Evolutionary conservation across 2,113 vertebrate genomes (phyloP).

Genomic region (Blennius ocellaris): DNA sequence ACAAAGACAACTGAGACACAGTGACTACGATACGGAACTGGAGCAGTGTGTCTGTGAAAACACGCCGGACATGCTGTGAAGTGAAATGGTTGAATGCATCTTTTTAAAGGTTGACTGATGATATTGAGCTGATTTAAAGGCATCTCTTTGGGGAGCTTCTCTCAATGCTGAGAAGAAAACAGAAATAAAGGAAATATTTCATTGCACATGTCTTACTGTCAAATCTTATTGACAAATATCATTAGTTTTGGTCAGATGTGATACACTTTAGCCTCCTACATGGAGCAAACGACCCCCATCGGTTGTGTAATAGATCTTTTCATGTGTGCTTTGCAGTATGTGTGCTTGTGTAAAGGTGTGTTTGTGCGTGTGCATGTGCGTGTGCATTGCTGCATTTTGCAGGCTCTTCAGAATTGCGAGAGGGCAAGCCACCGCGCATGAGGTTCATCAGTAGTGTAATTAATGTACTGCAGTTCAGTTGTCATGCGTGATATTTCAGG

Average conservation of each 20-base stretch:
- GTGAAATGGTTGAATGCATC: slow-evolving; percentile 58
- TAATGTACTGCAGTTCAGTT: slow-evolving; percentile 78
- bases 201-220: slow-evolving; percentile 27
- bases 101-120: slow-evolving; percentile 67
- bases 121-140: slow-evolving; percentile 62
- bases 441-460: slow-evolving; percentile 79
- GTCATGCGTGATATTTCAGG: slow-evolving; percentile 77
- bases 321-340: background rate
- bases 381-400: slow-evolving; percentile 13
- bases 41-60: slow-evolving; percentile 42
- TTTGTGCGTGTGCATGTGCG: background rate
- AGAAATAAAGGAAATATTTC: slow-evolving; percentile 26
- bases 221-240: slow-evolving; percentile 19
- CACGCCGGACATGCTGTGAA: slow-evolving; percentile 59
- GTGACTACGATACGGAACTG: slow-evolving; percentile 30
- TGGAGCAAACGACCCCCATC: too few relatives aligned
- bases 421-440: slow-evolving; percentile 39
- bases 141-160: slow-evolving; percentile 39
- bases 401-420: slow-evolving; percentile 14
- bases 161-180: slow-evolving; percentile 45
- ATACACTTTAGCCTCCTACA: background rate
- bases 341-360: slow-evolving; percentile 21
- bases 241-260: background rate
- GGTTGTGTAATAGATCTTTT: background rate
- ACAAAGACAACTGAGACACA: slow-evolving; percentile 50